A percentile compares a stretch with the other conserved stretches of the same genome.
Conservation (phyloP, 2,888 invertebrate genomes). For the Agriopis aurantiaria region DNA sequence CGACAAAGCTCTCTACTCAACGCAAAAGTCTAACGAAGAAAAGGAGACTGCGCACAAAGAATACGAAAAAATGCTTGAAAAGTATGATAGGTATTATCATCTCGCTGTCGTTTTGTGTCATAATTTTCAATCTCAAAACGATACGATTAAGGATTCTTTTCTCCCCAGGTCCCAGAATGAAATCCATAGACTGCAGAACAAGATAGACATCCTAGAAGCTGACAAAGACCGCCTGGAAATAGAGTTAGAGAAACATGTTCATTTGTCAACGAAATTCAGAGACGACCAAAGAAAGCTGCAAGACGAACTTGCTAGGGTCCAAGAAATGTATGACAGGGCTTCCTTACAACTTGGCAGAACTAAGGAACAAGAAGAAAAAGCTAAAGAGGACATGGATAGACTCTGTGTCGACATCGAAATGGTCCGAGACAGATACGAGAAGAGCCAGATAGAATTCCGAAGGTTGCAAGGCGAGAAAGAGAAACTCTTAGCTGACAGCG, state of each 20-base stretch:
- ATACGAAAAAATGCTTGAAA: conserved; percentile 96
- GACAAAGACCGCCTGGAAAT: conserved; percentile 95
- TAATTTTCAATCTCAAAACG: conserved; percentile 39
- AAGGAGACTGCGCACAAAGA: conserved; percentile 95
- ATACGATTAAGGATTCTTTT: conserved; percentile 28
- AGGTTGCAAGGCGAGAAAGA: conserved; percentile 94
- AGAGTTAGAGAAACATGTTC: conserved; percentile 94
- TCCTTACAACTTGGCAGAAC: conserved; percentile 93
- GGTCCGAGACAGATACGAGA: conserved; percentile 95
- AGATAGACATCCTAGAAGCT: conserved; percentile 94
- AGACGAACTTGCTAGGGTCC: conserved; percentile 93
- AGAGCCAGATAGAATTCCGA: conserved; percentile 93
- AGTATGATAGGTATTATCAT: conserved; percentile 92
- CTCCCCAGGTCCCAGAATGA: conserved; percentile 93
- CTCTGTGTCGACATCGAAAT: conserved; percentile 93
- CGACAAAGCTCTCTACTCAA: conserved; percentile 93
- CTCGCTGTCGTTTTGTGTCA: conserved; percentile 78
- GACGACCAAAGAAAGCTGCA: conserved; percentile 95
- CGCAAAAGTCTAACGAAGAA: conserved; percentile 95
- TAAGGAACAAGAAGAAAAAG: conserved; percentile 96
- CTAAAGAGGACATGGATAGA: conserved; percentile 93
- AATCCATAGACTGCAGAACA: conserved; percentile 94
- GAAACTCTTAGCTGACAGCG: conserved; percentile 93
- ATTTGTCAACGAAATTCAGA: conserved; percentile 92
- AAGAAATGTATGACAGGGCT: conserved; percentile 96